Conservation (phyloP, 2,113 vertebrate species). For the Himantopus leucocephalus region DNA sequence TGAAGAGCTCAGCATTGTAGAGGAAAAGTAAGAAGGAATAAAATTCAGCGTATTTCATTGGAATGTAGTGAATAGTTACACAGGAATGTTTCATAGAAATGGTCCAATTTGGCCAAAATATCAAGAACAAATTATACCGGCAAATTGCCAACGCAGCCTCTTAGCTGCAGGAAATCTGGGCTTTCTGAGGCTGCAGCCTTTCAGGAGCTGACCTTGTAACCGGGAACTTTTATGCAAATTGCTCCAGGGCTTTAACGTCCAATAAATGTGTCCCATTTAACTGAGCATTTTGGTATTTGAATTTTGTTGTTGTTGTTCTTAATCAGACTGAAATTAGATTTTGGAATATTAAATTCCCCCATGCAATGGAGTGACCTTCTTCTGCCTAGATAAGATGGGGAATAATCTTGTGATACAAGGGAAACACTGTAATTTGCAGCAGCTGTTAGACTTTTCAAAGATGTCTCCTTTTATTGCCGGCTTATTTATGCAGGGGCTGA, state of each 20-base stretch:
- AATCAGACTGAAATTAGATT: slow-evolving; percentile 28
- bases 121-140: neutral
- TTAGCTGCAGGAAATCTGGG: neutral
- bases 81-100: neutral
- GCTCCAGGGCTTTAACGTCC: neutral
- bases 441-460: slow-evolving; percentile 12
- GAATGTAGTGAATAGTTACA: neutral
- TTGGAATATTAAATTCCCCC: neutral
- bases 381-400: neutral
- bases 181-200: neutral
- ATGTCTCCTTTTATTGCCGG: neutral
- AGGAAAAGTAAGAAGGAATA: neutral
- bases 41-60: neutral
- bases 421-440: neutral
- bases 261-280: neutral
- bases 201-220: slow-evolving; percentile 34
- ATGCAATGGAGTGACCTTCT: neutral
- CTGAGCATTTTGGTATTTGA: neutral
- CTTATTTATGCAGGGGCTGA: neutral
- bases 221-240: neutral
- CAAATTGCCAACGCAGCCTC: neutral
- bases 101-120: neutral
- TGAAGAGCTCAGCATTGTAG: neutral
- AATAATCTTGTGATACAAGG: neutral
- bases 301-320: neutral